Base-by-base conservation (phyloP, 2,113 vertebrate species). In the Corydoras maculifer region DNA sequence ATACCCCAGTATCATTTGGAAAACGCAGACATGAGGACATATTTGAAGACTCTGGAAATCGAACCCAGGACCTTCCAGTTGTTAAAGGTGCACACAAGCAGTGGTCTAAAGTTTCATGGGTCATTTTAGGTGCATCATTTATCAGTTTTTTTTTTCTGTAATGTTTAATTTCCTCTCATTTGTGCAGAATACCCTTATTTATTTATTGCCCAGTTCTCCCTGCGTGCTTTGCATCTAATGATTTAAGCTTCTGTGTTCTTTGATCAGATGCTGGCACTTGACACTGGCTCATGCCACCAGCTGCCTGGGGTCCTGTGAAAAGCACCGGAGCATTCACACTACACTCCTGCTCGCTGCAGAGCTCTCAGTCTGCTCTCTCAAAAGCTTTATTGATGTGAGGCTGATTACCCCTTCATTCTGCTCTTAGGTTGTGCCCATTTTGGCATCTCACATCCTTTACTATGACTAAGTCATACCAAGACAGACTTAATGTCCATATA, bases 201-300 rank as follows among this genome's bases (percentile, higher is more conserved):
- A 65, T 49, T 49, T 65, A 43, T 65, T 60, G 62, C 30, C 32
- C 29, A 62, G 60, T 70, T 69, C 48, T 50, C 9, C 4, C 62
- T 76, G 62, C 71, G 35, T 65, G 51, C 12, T 18, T 43, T 43
- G 35, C 35, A 31, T 70, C 65, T 68, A 35, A 59, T 74, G 72
- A 65, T 31, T 69, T 43, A 72, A 69, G 66, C 65, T 70, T 51
- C 11, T 51, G 15, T 63, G 55, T 75, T 76, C 64, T 66, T 76
- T 71, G 35, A 74, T 74, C 74, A 70, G 66, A 51, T 69, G 75
- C 66, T 81, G 75, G 64, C 74, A 78, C 68, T 77, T 49, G 30
- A 65, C 55, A 8, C 68, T 63, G 65, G 68, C 62, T 62, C 51
- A 9, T 72, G 60, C 58, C 58, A 70, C 74, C 74, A 75, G 73